Percentiles rank a stretch among this genome's conserved stretches.
Evolutionary conservation across 2,113 vertebrate species (phyloP).

Genomic region (Thamnophis sirtalis): DNA sequence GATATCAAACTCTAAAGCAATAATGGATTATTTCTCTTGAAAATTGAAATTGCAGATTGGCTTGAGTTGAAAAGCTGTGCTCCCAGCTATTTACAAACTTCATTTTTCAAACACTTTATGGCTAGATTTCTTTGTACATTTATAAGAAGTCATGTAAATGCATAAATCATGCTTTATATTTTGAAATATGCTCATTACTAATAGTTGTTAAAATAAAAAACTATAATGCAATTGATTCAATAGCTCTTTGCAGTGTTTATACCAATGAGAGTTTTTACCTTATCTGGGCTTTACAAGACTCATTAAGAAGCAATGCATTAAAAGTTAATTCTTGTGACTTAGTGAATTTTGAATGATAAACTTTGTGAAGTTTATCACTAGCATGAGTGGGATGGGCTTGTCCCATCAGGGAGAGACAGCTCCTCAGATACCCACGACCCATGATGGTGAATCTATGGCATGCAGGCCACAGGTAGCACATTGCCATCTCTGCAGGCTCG

Average conservation of each 20-base stretch:
- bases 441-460: too few relatives aligned
- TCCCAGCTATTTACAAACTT: neutral
- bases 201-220: conserved; percentile 16
- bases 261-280: neutral
- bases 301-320: neutral
- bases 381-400: neutral
- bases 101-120: neutral
- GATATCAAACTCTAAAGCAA: accelerated
- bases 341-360: neutral
- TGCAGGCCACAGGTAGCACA: too few relatives aligned
- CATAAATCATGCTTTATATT: neutral
- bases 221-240: neutral
- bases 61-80: neutral
- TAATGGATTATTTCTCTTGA: neutral
- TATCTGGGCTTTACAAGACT: neutral
- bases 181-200: neutral
- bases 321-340: neutral
- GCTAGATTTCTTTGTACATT: neutral
- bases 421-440: neutral
- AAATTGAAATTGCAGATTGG: neutral
- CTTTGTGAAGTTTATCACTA: neutral
- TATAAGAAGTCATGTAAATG: neutral
- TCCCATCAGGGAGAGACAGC: neutral
- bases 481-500: too few relatives aligned
- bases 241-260: neutral